These are phyloP conservation scores for Brachyptera risi DNA, from an alignment of 2,888 invertebrate species.

Conservation along the genomic window DNA sequence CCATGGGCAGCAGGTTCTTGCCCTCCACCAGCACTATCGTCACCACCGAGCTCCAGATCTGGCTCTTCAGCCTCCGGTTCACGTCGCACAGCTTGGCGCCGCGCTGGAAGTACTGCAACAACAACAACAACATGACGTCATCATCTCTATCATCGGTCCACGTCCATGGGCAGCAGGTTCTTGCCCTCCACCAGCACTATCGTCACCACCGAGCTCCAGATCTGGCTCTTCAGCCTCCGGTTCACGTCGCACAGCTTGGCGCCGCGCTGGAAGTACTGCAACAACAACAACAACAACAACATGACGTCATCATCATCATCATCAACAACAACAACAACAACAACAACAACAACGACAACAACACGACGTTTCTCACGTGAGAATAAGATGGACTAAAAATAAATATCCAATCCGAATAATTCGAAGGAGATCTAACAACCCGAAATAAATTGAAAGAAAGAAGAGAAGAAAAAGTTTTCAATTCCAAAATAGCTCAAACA, in stretches of 20 bases:
- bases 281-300: constrained; percentile 38
- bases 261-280: constrained; percentile 75
- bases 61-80: constrained; percentile 81
- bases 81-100: constrained; percentile 74
- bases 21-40: constrained; percentile 97
- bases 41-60: constrained; percentile 96
- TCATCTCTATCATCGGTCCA: constrained; percentile 49
- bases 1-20: constrained; percentile 81
- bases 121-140: not conserved
- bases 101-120: constrained; percentile 71
- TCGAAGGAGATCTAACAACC: too few species aligned
- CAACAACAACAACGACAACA: too few species aligned
- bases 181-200: constrained; percentile 95
- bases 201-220: constrained; percentile 96
- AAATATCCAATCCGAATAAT: too few species aligned
- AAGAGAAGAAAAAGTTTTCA: too few species aligned
- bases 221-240: constrained; percentile 84
- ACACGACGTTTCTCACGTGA: too few species aligned
- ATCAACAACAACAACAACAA: too few species aligned
- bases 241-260: constrained; percentile 75
- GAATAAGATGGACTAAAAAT: too few species aligned
- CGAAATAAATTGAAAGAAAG: too few species aligned
- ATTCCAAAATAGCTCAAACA: too few species aligned
- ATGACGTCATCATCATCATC: constrained; percentile 44
- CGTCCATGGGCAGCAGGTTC: constrained; percentile 81